Evolutionary conservation across 2,888 invertebrate species (phyloP), one percentile per base, ranked within the genome.

Genomic region (Notodonta ziczac): DNA sequence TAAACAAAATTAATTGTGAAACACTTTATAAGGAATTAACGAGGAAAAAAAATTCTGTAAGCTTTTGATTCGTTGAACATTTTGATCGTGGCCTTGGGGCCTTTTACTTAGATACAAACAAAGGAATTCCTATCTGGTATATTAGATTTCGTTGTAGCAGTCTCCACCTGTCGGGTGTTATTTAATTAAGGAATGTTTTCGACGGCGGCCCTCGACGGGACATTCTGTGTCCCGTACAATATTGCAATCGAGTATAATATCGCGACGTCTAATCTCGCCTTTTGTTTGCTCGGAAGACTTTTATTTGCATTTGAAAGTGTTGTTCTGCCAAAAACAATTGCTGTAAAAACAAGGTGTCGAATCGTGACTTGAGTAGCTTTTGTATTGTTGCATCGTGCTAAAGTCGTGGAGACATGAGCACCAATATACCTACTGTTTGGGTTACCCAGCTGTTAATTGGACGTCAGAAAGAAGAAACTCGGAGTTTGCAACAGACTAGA

Each of bases 131-230:
- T 78, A 81, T 83, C 80, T 71, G 73, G 77, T 81, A 79, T 87
- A 87, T 88, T 86, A 87, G 84, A 88, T 85, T 86, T 80, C 74
- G 76, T 70, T 74, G 77, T 72, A 75, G 71, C 70, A 73, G 76
- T 79, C 76, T 77, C 81, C 83, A 88, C 87, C 87, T 87, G 86
- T 83, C 85, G 67, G 74, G 65, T 76, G 76, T 84, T 81, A 87
- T 88, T 88, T 88, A 88, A 88, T 88, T 88, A 88, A 87, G 84
- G 82, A 77, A 83, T 86, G 85, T 87, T 88, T 86, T 84, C 80
- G 81, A 73, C 63, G 73, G 73, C 71, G 73, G 69, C 64, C 62
- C 63, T 63, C 42, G 73, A 39, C 39, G 76, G 78, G 71, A 76
- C 80, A 73, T 68, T 71, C 76, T 76, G 74, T 74, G 71, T 74